A percentile compares a stretch with the other conserved stretches of the same genome.
phyloP scores from a whole-genome alignment of 2,113 vertebrate species.

The Pteronura brasiliensis region DNA sequence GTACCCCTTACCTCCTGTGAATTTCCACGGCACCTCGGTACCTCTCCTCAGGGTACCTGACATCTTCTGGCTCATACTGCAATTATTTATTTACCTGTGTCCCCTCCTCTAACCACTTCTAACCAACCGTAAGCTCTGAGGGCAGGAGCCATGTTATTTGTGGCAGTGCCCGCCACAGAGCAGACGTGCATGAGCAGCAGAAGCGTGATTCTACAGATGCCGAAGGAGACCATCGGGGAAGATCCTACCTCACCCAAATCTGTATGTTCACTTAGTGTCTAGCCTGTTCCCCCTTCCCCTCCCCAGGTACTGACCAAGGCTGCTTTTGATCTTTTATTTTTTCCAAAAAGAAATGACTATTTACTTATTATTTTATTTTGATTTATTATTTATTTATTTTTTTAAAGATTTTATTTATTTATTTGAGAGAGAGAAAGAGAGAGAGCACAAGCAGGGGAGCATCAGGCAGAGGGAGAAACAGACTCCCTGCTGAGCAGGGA shows the following conservation, averaged over 20 bases:
- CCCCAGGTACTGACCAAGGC: not conserved
- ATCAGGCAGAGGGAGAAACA: no score
- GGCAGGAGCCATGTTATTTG: not conserved
- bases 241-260: not conserved
- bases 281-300: rapidly evolving
- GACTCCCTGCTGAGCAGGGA: no score
- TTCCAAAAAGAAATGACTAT: not conserved
- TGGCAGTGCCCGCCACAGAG: not conserved
- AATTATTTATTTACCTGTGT: not conserved
- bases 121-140: not conserved
- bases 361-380: not conserved
- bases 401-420: no score
- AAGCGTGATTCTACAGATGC: not conserved
- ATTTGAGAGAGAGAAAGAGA: no score
- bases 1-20: not conserved
- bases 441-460: no score
- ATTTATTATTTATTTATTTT: no score
- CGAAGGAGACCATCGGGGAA: rapidly evolving
- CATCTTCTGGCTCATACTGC: rapidly evolving
- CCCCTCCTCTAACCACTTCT: not conserved
- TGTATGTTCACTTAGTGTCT: not conserved
- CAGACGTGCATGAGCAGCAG: rapidly evolving
- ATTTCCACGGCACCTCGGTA: not conserved
- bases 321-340: conserved; percentile 1
- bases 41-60: not conserved